These are phyloP conservation scores for Ridgeia piscesae DNA, from an alignment of 1,140 invertebrate species.

Conservation along the genomic window DNA sequence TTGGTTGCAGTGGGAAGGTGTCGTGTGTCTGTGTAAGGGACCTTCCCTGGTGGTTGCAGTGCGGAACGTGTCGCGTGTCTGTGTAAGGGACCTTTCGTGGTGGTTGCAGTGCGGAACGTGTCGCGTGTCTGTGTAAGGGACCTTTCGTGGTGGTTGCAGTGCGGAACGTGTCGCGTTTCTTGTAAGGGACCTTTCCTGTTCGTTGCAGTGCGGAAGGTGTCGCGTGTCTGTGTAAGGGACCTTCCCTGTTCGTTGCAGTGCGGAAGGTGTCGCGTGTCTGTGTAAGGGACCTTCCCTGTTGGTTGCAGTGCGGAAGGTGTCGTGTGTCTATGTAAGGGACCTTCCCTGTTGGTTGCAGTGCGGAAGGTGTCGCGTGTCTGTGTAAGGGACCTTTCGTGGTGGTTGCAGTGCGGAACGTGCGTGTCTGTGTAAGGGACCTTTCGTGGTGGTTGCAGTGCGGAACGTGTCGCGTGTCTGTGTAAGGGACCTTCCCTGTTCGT, in stretches of 20 bases:
- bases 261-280: too few species aligned
- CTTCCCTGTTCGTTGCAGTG: too few species aligned
- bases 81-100: background rate
- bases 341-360: background rate
- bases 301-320: too few species aligned
- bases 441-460: background rate
- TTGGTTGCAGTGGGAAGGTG: too few species aligned
- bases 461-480: background rate
- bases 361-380: background rate
- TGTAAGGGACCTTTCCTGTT: background rate
- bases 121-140: too few species aligned
- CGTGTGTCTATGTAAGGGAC: background rate
- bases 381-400: too few species aligned
- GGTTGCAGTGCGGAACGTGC: background rate
- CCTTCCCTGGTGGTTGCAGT: too few species aligned
- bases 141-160: too few species aligned
- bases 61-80: background rate
- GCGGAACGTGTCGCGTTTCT: background rate
- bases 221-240: too few species aligned
- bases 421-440: background rate
- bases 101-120: background rate
- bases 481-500: too few species aligned
- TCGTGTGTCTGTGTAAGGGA: too few species aligned
- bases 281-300: too few species aligned
- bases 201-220: background rate